Conservation (phyloP, 2,797 vertebrate genomes). For the Typhlichthys subterraneus region DNA sequence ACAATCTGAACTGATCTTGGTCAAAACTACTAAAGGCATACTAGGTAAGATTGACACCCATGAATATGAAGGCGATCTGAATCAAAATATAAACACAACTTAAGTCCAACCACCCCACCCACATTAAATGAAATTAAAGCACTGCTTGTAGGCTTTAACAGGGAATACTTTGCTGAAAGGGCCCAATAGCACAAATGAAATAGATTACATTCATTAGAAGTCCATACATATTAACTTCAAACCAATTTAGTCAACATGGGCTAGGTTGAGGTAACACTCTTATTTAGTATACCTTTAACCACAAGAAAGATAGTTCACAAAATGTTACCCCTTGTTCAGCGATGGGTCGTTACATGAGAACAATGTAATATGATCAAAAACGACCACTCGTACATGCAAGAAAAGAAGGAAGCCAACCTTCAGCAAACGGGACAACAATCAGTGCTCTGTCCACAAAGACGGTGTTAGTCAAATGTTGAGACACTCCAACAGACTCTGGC, state of each 20-base stretch:
- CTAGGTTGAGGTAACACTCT: too few species aligned
- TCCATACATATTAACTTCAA: too few species aligned
- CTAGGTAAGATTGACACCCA: too few species aligned
- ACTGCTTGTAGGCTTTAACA: too few species aligned
- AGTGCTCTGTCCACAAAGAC: constrained; percentile 98
- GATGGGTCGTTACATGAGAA: constrained; percentile 18
- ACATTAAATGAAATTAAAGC: too few species aligned
- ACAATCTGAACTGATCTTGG: constrained; percentile 12
- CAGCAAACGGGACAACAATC: constrained; percentile 97
- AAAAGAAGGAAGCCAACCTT: constrained; percentile 88
- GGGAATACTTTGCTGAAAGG: too few species aligned
- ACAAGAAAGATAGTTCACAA: constrained; percentile 17
- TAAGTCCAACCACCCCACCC: too few species aligned
- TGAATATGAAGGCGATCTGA: too few species aligned
- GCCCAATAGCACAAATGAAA: too few species aligned
- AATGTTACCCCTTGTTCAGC: background rate
- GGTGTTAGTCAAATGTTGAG: constrained; percentile 98
- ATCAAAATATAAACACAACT: too few species aligned
- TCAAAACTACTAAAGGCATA: constrained; percentile 1
- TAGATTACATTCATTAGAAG: too few species aligned
- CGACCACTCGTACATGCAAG: constrained; percentile 32
- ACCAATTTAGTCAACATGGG: too few species aligned
- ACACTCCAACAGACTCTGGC: constrained; percentile 93
- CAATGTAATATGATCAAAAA: constrained; percentile 43
- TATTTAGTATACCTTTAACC: constrained; percentile 13